phyloP scores from a whole-genome alignment of 2,888 invertebrate species.

The Nephrotoma appendiculata region DNA sequence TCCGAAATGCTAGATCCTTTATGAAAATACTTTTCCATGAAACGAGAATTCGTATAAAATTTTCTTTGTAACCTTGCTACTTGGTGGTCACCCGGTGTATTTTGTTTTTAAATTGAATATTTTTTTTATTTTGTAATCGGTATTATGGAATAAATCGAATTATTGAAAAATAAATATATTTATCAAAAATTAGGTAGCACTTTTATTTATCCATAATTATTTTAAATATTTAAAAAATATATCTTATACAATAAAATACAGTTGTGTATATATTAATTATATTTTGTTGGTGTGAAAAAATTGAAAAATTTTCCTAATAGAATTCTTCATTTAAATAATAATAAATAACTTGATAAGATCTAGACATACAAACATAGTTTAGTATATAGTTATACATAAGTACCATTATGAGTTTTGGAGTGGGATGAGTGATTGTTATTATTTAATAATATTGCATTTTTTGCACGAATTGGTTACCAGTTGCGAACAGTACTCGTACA shows the following conservation, averaged over 20 bases:
- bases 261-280: not conserved
- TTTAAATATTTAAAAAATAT: not conserved
- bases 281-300: not conserved
- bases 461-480: not conserved
- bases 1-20: too few species aligned
- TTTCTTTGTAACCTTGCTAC: too few species aligned
- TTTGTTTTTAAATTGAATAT: too few species aligned
- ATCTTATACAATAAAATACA: not conserved
- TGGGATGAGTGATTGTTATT: not conserved
- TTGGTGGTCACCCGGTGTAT: too few species aligned
- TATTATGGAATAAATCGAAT: not conserved
- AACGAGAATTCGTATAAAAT: too few species aligned
- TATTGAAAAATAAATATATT: not conserved
- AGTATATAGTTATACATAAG: not conserved
- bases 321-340: not conserved
- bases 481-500: not conserved
- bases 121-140: too few species aligned
- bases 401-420: not conserved
- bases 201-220: not conserved
- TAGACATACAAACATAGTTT: not conserved
- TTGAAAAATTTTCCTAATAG: not conserved
- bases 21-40: too few species aligned
- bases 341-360: not conserved
- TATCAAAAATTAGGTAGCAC: not conserved
- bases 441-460: not conserved